phyloP scores from a whole-genome alignment of 1,140 invertebrate genomes.

The Pogonognathellus flavescens region DNA sequence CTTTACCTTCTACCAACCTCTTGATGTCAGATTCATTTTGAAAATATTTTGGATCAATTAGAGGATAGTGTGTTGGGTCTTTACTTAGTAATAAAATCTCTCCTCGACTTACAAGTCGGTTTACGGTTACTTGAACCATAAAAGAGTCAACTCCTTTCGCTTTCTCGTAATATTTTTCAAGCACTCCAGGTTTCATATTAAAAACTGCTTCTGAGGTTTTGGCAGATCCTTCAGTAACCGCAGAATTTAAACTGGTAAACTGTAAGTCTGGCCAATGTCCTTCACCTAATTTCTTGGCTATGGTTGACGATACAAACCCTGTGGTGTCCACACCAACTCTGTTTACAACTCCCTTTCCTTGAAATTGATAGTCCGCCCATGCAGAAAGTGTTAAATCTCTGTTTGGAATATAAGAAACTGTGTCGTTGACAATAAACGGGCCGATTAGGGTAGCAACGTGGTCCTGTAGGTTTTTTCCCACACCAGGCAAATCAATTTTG shows the following conservation, averaged over 20 bases:
- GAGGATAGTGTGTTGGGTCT: slow-evolving; percentile 85
- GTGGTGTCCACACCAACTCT: background rate
- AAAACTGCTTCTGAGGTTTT: slow-evolving; percentile 2
- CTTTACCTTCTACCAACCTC: slow-evolving; percentile 67
- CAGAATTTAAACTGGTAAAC: slow-evolving; percentile 68
- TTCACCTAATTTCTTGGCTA: background rate
- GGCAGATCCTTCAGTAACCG: slow-evolving; percentile 15
- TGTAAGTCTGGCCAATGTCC: slow-evolving; percentile 83
- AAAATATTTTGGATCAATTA: slow-evolving; percentile 69
- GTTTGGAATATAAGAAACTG: background rate
- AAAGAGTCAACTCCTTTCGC: slow-evolving; percentile 46
- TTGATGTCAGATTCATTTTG: too few relatives aligned
- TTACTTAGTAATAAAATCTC: slow-evolving; percentile 81
- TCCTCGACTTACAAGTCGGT: slow-evolving; percentile 86
- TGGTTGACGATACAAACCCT: background rate
- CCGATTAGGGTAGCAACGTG: slow-evolving; percentile 51
- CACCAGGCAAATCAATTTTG: slow-evolving; percentile 68
- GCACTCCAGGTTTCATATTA: slow-evolving; percentile 50
- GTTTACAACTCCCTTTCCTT: background rate
- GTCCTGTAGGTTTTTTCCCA: slow-evolving; percentile 69
- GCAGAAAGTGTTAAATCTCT: background rate
- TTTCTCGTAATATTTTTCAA: slow-evolving; percentile 44
- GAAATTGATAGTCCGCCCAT: background rate
- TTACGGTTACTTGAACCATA: slow-evolving; percentile 79
- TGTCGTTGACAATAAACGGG: slow-evolving; percentile 81